Evolutionary conservation across 2,797 vertebrate species (phyloP).

Genomic region (Tolypeutes matacus): DNA sequence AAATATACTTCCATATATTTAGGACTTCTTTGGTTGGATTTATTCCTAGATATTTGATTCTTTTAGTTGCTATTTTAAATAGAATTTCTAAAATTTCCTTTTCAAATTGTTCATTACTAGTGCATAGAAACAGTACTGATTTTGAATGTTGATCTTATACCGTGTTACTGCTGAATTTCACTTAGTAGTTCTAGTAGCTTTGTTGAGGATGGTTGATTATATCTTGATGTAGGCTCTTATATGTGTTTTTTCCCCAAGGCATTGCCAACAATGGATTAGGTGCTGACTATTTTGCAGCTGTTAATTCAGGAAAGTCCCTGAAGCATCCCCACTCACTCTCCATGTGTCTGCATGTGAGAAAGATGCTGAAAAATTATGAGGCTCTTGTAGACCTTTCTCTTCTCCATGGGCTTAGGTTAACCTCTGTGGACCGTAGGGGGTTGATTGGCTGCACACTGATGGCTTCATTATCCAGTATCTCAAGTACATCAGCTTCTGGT

Average conservation of each 20-base stretch:
- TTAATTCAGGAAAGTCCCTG: not conserved
- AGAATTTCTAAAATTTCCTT: no score
- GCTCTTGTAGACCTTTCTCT: not conserved
- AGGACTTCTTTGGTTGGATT: no score
- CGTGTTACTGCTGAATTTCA: no score
- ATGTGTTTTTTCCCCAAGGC: conserved; percentile 9
- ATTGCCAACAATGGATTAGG: not conserved
- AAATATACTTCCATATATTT: no score
- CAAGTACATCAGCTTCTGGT: not conserved
- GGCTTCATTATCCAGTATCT: not conserved
- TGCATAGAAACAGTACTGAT: no score
- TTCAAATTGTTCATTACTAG: no score
- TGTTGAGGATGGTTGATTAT: not conserved
- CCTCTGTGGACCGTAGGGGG: not conserved
- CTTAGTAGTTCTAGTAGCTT: no score
- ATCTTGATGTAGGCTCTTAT: conserved; percentile 23
- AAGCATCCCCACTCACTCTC: not conserved
- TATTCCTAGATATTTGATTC: no score
- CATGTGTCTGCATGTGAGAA: not conserved
- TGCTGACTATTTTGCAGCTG: conserved; percentile 24
- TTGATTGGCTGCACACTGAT: not conserved
- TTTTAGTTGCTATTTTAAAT: no score
- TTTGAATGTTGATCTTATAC: no score
- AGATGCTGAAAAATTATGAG: not conserved
- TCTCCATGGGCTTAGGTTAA: not conserved